These are phyloP conservation scores for Catharus ustulatus DNA, from an alignment of 2,797 vertebrate genomes.

Conservation along the genomic window DNA sequence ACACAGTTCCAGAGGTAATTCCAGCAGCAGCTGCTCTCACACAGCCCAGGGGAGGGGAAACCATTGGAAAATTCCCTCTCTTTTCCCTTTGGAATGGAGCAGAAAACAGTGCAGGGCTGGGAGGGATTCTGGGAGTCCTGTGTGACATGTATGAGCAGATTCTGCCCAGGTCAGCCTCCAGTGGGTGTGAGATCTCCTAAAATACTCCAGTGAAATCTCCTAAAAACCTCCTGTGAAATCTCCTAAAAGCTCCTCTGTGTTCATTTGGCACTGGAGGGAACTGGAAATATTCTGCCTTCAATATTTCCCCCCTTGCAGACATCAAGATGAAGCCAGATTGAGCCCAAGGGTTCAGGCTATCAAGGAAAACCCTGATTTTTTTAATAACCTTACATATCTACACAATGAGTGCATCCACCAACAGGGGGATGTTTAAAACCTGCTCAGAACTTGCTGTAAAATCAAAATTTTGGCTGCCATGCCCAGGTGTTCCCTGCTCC, in stretches of 20 bases:
- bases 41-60: neutral
- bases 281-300: neutral
- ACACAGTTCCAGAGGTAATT: neutral
- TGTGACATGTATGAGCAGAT: neutral
- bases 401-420: neutral
- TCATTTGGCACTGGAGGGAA: neutral
- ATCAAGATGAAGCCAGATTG: neutral
- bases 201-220: neutral
- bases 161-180: neutral
- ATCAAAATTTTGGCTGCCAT: neutral
- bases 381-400: neutral
- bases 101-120: neutral
- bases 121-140: neutral
- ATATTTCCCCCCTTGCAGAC: neutral
- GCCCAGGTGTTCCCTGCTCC: neutral
- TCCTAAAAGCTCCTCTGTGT: neutral
- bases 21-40: neutral
- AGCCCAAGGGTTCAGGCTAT: neutral
- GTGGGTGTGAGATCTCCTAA: neutral
- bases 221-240: too few relatives aligned
- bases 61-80: neutral
- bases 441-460: neutral
- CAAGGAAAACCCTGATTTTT: neutral
- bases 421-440: neutral
- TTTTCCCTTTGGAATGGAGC: neutral